A percentile compares a stretch with the other conserved stretches of the same genome.
Evolutionary conservation across 2,888 invertebrate genomes (phyloP).

Genomic region (Drosophila prolongata): DNA sequence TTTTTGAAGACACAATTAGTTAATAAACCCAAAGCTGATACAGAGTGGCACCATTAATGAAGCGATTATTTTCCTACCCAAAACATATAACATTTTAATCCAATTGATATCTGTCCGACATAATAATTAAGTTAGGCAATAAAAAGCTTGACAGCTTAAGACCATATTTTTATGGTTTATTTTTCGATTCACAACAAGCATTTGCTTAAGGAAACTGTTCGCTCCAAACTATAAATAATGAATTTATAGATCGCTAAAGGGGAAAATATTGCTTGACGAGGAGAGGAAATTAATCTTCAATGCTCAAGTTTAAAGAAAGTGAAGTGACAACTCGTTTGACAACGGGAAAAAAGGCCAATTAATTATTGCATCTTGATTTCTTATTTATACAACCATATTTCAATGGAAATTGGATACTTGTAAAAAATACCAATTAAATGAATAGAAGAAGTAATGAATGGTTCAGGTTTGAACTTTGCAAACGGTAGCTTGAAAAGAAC

Average conservation of each 20-base stretch:
- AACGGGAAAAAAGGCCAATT: conserved; percentile 31
- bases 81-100: conserved; percentile 27
- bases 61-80: conserved; percentile 11
- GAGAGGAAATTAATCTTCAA: conserved; percentile 23
- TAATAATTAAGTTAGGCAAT: conserved; percentile 27
- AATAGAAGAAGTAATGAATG: background rate
- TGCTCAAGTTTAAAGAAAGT: conserved; percentile 31
- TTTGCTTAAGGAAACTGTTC: conserved; percentile 2
- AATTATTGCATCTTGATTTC: conserved; percentile 14
- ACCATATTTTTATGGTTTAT: conserved; percentile 17
- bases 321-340: conserved; percentile 28
- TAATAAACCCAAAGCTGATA: conserved; percentile 5
- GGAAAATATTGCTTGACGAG: conserved; percentile 7
- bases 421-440: conserved; percentile 12
- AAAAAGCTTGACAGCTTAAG: conserved; percentile 19
- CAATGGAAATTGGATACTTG: background rate
- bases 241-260: conserved; percentile 31
- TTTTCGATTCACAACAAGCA: conserved; percentile 4
- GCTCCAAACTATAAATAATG: conserved; percentile 15
- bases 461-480: background rate
- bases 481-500: conserved; percentile 5
- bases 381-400: conserved; percentile 17
- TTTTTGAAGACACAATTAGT: background rate
- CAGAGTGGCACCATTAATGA: conserved; percentile 18
- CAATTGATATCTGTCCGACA: conserved; percentile 22